A percentile compares a stretch with the other conserved stretches of the same genome.
Evolutionary conservation across 2,113 vertebrate genomes (phyloP).

Genomic region (Pheucticus melanocephalus): DNA sequence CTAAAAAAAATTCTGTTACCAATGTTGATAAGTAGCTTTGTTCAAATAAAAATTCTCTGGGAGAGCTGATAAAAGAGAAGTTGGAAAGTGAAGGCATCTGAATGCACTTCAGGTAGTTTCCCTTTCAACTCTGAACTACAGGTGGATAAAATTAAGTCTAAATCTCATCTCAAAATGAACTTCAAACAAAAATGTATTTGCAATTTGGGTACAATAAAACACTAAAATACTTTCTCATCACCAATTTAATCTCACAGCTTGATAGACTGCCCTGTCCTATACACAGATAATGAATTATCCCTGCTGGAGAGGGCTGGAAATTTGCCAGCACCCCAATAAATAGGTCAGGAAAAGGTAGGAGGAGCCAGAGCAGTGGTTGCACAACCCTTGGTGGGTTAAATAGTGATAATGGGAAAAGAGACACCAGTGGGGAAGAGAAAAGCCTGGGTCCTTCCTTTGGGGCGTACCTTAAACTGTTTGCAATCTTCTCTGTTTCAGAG

Average conservation of each 20-base stretch:
- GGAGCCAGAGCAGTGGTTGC: neutral
- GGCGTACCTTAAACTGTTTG: neutral
- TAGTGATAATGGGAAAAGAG: neutral
- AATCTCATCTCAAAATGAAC: neutral
- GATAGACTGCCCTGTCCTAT: neutral
- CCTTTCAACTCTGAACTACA: neutral
- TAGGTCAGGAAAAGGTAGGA: neutral
- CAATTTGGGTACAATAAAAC: neutral
- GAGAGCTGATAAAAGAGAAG: neutral
- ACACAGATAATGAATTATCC: neutral
- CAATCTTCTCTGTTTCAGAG: neutral
- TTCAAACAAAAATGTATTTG: neutral
- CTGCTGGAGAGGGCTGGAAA: neutral
- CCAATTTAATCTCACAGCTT: neutral
- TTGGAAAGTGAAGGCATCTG: neutral
- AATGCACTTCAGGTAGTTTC: neutral
- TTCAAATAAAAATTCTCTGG: neutral
- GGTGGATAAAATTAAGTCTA: neutral
- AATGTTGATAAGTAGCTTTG: neutral
- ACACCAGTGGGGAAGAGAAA: neutral
- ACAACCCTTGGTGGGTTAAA: neutral
- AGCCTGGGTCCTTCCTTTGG: neutral
- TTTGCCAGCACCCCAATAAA: neutral
- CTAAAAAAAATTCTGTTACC: neutral
- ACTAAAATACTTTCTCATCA: neutral